Evolutionary conservation across 2,113 vertebrate genomes (phyloP), one percentile per base, ranked within the genome.

Genomic region (Natator depressus): DNA sequence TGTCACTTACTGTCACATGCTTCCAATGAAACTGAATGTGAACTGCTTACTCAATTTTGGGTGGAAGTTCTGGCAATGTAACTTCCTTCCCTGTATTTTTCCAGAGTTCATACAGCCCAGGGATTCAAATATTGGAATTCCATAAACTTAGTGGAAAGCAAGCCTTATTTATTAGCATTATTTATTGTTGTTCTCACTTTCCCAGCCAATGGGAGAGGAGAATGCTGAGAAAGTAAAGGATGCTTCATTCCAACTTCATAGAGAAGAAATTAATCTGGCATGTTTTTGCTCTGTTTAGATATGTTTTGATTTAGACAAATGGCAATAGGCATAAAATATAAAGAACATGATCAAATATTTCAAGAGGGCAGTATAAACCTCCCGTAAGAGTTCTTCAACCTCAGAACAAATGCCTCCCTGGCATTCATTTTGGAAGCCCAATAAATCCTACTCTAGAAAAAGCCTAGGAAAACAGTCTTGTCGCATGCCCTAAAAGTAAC

Each of bases 31-130:
- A 89, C 82, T 59, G 79, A 96, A 82, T 94, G 91, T 96, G 5
- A 97, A 96, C 50, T 93, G 87, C 96, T 95, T 92, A 90, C 91
- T 97, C 94, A 95, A 80, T 95, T 95, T 94, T 93, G 96, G 94
- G 91, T 97, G 94, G 95, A 96, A 95, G 65, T 38, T 72, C 93
- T 96, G 51, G 83, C 94, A 96, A 96, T 93, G 94, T 88, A 93
- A 95, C 96, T 97, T 97, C 96, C 96, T 97, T 96, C 91, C 96
- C 91, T 93, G 94, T 97, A 93, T 97, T 97, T 96, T 97, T 96
- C 93, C 89, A 96, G 85, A 96, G 93, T 87, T 86, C 84, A 87
- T 90, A 88, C 87, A 95, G 95, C 91, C 93, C 95, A 84, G 93
- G 93, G 96, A 97, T 93, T 97, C 96, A 96, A 93, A 96, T 97